Percentiles rank a stretch among this genome's conserved stretches.
Conservation (phyloP, 2,888 invertebrate genomes). For the Zygaena filipendulae region DNA sequence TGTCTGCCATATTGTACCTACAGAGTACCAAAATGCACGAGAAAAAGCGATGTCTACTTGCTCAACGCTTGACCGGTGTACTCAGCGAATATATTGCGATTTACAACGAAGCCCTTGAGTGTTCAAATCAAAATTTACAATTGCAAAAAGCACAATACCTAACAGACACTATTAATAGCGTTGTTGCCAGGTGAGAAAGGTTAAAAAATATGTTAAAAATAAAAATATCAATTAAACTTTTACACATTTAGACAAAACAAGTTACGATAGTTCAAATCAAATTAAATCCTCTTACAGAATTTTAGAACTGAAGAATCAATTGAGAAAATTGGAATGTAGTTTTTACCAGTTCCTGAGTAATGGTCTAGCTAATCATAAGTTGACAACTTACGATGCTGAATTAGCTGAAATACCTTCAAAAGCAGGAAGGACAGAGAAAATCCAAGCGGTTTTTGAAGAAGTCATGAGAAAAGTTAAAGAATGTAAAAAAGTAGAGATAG, state of each 20-base stretch:
- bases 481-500: slow-evolving; percentile 15
- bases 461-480: slow-evolving; percentile 22
- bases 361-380: slow-evolving; percentile 25
- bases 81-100: slow-evolving; percentile 32
- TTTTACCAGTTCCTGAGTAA: slow-evolving; percentile 29
- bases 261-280: too few relatives aligned
- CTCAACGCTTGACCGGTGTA: slow-evolving; percentile 26
- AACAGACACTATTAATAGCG: slow-evolving; percentile 23
- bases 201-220: not conserved
- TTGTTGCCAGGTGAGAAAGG: slow-evolving; percentile 29
- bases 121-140: slow-evolving; percentile 36
- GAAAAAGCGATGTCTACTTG: slow-evolving; percentile 29
- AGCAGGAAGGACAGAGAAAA: slow-evolving; percentile 21
- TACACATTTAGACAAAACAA: too few relatives aligned
- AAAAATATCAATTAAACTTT: too few relatives aligned
- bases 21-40: slow-evolving; percentile 36
- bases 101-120: slow-evolving; percentile 35
- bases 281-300: too few relatives aligned
- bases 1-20: too few relatives aligned
- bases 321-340: slow-evolving; percentile 31
- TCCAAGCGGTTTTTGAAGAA: slow-evolving; percentile 23
- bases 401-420: slow-evolving; percentile 23
- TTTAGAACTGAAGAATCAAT: slow-evolving; percentile 33
- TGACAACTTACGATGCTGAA: slow-evolving; percentile 31
- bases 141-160: slow-evolving; percentile 39